Base-by-base conservation (phyloP, 2,113 vertebrate species). In the Phalacrocorax aristotelis region DNA sequence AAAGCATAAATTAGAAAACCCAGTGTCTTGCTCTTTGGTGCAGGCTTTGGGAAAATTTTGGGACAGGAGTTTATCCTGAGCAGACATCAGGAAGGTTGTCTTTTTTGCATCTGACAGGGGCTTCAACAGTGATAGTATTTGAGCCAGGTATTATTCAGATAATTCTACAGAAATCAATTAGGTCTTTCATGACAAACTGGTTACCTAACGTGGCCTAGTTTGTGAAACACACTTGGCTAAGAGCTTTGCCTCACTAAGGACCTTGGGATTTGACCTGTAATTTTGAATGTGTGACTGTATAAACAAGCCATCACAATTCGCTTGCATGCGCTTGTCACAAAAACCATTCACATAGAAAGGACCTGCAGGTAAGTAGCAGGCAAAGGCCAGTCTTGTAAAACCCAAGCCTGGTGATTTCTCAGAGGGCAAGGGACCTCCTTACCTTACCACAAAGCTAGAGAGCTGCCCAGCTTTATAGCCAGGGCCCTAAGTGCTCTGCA, bases 261-360 rank as follows among this genome's bases (percentile, higher is more conserved):
- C 76, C 60, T 94, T 91, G 91, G 36, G 54, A 77, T 79, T 69
- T 87, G 89, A 91, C 81, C 81, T 91, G 72, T 89, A 65, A 42
- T 95, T 97, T 71, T 89, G 62, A 80, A 49, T 11, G 9, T 38
- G 44, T 44, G 69, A 34, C 49, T 71, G 57, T 74, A 42, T 61
- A 89, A 94, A 89, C 30, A 81, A 89, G 22, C 48, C 55, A 57
- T 46, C 55, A 27, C 60, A 71, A 55, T 89, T 75, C 5, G 9
- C 78, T 79, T 89, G 72, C 72, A 30, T 81, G 17, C 0, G 0
- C 49, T 95, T 17, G 1, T 79, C 81, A 76, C 69, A 60, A 38
- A 93, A 64, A 5, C 6, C 57, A 30, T 27, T 48, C 42, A 16
- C 25, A 76, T 6, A 66, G 61, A 44, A 71, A 81, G 38, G 60